Base-by-base conservation (phyloP, 2,113 vertebrate genomes). In the Leptobrachium ailaonicum region DNA sequence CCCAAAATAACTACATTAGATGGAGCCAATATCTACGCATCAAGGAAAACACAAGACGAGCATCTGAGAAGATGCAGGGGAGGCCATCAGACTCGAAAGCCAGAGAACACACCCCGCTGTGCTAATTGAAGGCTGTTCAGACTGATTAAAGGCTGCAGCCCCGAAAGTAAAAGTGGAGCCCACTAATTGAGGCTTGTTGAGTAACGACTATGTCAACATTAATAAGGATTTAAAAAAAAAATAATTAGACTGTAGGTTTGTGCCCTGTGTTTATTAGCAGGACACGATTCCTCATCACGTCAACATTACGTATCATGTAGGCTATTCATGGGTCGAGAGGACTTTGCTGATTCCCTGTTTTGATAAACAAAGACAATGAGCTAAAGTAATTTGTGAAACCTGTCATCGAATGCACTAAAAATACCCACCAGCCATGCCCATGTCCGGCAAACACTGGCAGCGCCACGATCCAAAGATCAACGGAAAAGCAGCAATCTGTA, bases 1-100 rank as follows among this genome's bases (percentile, higher is more conserved):
- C 56, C 77, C 72, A 32, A 71, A 79, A 71, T 73, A 45, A 68
- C 43, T 42, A 50, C 32, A 32, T 77, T 63, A 63, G 6, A 13
- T 43, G 6, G 45, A 50, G 11, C 77, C 63, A 79, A 72, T 5
- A 50, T 5, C 69, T 50, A 79, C 13, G 7, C n/a, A 20, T 2
- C 4, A 5, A 63, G 14, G 41, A 50, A 41, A 60, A 69, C 13
- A 66, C 2, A 41, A 43, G 69, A 56, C 66, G 50, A 3, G 4
- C 10, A 67, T 73, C 77, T 80, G 41, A 53, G 14, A n/a, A 63
- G 47, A 44, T 9, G 20, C 13, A 58, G 12, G 41, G 66, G 69
- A 45, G 45, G 50, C 70, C 77, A 53, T n/a, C 60, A 40, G 40
- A 66, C 63, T 6, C 20, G 20, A 32, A 50, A 5, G 4, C 47